Evolutionary conservation across 1,140 invertebrate genomes (phyloP), one percentile per base, ranked within the genome.

Genomic region (Delia radicum): DNA sequence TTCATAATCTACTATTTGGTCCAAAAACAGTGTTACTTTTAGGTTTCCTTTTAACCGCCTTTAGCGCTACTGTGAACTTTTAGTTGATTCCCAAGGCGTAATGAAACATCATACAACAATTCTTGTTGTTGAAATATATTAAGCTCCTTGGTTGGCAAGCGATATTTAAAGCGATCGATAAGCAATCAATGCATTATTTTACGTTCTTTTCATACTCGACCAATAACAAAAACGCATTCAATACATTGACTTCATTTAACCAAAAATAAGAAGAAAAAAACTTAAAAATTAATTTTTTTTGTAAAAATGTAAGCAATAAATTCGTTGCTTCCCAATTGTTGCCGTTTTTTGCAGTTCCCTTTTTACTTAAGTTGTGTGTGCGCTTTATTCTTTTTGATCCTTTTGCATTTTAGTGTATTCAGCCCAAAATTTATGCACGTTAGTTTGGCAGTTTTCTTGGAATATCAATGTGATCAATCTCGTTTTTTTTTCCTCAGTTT

Each of bases 401-500:
- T 48, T 31, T 73, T 33, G 42, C 42, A n/a, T 24, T 63, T 69
- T 76, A n/a, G 48, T 76, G 4, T 73, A 67, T 27, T 65, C 72
- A 18, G 33, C 46, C 37, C 74, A 46, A 77, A 77, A 77, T 77
- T 77, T 77, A 77, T 77, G 73, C 76, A 74, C 46, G 74, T 73
- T 77, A 75, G 65, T 73, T 77, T 75, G 76, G 73, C 76, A 65
- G 73, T 77, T 77, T 69, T 77, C 76, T 72, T 67, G 76, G 76
- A 77, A 77, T 77, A 77, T 77, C 76, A 75, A 71, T 67, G 76
- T 37, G 76, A 77, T 77, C 76, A 77, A 77, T 77, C 76, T 77
- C 29, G 73, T 42, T 55, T 55, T 55, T 21, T 55, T 55, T 55
- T 18, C 48, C 21, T 55, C 48, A 0, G 4, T 55, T 48, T 48